Base-by-base conservation (phyloP, 2,888 invertebrate species). In the Oligia strigilis region DNA sequence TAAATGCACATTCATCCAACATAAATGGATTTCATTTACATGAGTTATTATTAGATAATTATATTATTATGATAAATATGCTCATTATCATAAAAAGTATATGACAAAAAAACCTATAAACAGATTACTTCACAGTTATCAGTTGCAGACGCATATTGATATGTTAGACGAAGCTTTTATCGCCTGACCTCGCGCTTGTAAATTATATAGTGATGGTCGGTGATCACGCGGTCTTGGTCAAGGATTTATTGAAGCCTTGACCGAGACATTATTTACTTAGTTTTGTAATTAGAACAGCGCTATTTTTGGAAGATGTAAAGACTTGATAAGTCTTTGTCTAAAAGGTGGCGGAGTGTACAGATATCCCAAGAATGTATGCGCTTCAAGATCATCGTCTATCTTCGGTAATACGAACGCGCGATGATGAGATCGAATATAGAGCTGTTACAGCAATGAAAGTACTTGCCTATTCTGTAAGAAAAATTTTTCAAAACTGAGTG, bases 221-320 rank as follows among this genome's bases (percentile, higher is more conserved):
- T 82, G 36, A 52, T 46, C 60, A 80, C 36, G 13, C 14, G 60
- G 82, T 46, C 52, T 67, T n/a, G 67, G 52, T 75, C 82, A 82
- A 52, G 82, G 67, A n/a, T 60, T 52, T 14, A 8, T 19, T n/a
- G 11, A 36, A 60, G 36, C 60, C 40, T 74, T 66, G 75, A 58
- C 65, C 17, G 17, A 81, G n/a, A 67, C 4, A 14, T 4, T 23
- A 46, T 29, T 81, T 29, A 58, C 73, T 73, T 29, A 40, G 9
- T 17, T 73, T 81, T 46, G 17, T 58, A 17, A 13, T 49, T 23
- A 8, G 17, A 78, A 36, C 2, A 70, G 0, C 1, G 29, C 13
- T n/a, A 29, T 49, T 58, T 78, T 66, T 78, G 8, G 1, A 11
- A 71, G 23, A 40, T 55, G 19, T 52, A 29, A 19, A n/a, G 11